Base-by-base conservation (phyloP, 2,888 invertebrate genomes). In the Trichacis sp. region DNA sequence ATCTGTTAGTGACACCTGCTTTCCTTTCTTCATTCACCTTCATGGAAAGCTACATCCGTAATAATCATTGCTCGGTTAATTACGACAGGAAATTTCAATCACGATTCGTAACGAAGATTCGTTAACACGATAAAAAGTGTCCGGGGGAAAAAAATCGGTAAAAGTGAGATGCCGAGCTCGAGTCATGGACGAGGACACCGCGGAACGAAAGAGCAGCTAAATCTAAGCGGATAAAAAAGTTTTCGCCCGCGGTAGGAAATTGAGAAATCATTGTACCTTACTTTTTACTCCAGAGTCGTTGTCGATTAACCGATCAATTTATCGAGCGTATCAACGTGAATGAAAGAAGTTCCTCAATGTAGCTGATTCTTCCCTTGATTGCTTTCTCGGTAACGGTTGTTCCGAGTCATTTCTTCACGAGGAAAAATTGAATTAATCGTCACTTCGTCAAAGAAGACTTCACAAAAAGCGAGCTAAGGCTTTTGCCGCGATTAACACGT, bases 1-100 rank as follows among this genome's bases (percentile, higher is more conserved):
- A 81, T 80, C 82, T 80, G 82, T 73, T 73, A 65, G 60, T 61
- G 63, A 63, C 80, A 80, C 79, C 80, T 79, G 80, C 74, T 65
- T 50, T 45, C 55, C 40, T 24, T 58, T 59, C 40, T 24, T 24
- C 33, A 33, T 53, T 45, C 30, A 36, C 45, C 30, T 29, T 53
- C 4, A 12, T 40, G 9, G 45, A 51, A 51, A 56, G 40, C 12
- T 14, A 15, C 40, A 8, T 40, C 5, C 4, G 15, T 15, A 12
- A n/a, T 33, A n/a, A 40, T 40, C 40, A 40, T 40, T 15, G 14
- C 40, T 40, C 40, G 40, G 15, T 12, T 15, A 40, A 40, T 40
- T 40, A 12, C 40, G 5, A 33, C n/a, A n/a, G 24, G 24, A 40
- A 15, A 15, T n/a, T 40, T 12, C 8, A 40, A 40, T 40, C 8